Conservation (phyloP, 2,888 invertebrate species). For the Ischnura elegans region DNA sequence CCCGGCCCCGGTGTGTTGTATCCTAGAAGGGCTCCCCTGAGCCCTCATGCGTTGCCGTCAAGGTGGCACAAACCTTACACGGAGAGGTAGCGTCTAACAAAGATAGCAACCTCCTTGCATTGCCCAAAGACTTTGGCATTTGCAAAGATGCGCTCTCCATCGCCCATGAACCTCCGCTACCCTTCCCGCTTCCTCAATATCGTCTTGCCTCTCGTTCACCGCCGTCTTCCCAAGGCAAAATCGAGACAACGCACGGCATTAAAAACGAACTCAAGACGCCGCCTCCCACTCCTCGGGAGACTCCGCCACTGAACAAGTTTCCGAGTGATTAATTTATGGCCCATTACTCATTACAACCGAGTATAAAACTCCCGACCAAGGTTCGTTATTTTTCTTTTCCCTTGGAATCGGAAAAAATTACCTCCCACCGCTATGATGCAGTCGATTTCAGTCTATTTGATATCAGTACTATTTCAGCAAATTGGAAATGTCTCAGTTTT, state of each 20-base stretch:
- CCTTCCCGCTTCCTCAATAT: not conserved
- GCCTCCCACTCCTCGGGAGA: slow-evolving; percentile 6
- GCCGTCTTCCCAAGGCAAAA: not conserved
- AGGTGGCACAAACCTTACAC: no score
- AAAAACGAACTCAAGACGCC: not conserved
- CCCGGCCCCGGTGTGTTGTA: no score
- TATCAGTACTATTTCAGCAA: no score
- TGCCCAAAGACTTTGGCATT: slow-evolving; percentile 40
- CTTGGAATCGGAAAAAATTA: not conserved
- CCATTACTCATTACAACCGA: slow-evolving; percentile 14
- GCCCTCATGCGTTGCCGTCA: no score
- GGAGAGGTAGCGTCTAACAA: no score
- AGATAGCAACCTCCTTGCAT: no score
- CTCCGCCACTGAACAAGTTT: slow-evolving; percentile 13
- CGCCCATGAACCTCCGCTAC: slow-evolving; percentile 20
- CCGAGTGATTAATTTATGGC: not conserved
- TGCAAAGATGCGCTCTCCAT: slow-evolving; percentile 24
- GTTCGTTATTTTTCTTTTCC: not conserved
- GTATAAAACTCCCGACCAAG: not conserved
- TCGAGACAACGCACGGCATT: slow-evolving; percentile 4
- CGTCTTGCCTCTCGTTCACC: not conserved
- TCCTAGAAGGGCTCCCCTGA: no score
- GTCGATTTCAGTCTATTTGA: no score
- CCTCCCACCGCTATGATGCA: no score
- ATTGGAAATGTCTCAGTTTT: no score